phyloP scores from a whole-genome alignment of 2,888 invertebrate species.

The Crocallis elinguaria region DNA sequence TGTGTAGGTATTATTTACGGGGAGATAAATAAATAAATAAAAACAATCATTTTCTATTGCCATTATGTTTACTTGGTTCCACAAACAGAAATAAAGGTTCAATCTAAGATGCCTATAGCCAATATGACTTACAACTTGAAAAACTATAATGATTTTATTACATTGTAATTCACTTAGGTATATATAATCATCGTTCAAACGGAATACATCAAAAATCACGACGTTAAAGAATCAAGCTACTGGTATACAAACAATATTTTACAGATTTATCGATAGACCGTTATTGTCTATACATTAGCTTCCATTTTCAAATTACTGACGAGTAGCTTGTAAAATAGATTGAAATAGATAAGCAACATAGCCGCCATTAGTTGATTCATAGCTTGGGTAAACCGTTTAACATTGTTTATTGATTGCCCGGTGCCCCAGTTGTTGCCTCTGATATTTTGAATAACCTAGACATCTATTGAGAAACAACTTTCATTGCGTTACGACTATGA shows the following conservation, averaged over 20 bases:
- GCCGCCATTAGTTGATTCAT: too few species aligned
- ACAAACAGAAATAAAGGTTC: constrained; percentile 69
- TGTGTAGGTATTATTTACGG: too few species aligned
- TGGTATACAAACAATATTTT: too few species aligned
- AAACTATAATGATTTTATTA: constrained; percentile 43
- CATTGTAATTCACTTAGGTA: constrained; percentile 43
- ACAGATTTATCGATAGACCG: too few species aligned
- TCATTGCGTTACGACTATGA: background rate
- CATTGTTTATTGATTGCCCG: too few species aligned
- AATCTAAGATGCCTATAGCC: constrained; percentile 50
- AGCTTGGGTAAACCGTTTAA: too few species aligned
- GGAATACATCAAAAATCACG: constrained; percentile 26
- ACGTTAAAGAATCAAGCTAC: background rate
- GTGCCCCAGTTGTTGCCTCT: too few species aligned
- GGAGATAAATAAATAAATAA: constrained; percentile 18
- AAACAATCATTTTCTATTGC: constrained; percentile 52
- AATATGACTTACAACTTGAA: constrained; percentile 59
- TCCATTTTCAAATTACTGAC: too few species aligned
- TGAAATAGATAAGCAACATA: too few species aligned
- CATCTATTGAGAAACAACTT: background rate
- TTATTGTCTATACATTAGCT: too few species aligned
- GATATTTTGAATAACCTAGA: background rate
- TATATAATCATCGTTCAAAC: constrained; percentile 35
- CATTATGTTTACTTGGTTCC: constrained; percentile 71
- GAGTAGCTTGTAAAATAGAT: too few species aligned